phyloP scores from a whole-genome alignment of 2,888 invertebrate species.

The Tetrapedia diversipes region DNA sequence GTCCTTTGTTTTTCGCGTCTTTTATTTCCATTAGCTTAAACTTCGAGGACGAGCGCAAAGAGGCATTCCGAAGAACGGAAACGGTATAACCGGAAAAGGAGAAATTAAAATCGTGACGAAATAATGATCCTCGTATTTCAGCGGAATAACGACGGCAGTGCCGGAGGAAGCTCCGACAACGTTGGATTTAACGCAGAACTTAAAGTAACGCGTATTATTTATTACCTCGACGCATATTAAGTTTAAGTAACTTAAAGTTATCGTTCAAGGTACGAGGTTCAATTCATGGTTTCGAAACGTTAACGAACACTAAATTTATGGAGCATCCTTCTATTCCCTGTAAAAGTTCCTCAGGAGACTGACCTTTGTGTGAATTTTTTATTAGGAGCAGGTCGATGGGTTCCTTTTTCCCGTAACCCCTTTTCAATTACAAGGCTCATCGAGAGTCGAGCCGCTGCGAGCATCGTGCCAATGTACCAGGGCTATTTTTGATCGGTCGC shows the following conservation, averaged over 20 bases:
- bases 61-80: not conserved
- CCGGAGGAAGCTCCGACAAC: too few relatives aligned
- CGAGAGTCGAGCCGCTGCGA: constrained; percentile 37
- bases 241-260: not conserved
- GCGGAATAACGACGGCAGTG: not conserved
- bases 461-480: constrained; percentile 50
- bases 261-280: not conserved
- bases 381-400: not conserved
- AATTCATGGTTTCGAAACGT: not conserved
- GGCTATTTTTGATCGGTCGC: constrained; percentile 60
- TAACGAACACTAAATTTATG: not conserved
- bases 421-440: constrained; percentile 50
- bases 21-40: constrained; percentile 47
- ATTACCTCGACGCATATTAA: too few relatives aligned
- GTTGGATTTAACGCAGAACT: too few relatives aligned
- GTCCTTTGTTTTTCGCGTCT: constrained; percentile 42
- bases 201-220: too few relatives aligned
- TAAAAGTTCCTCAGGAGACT: not conserved
- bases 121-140: not conserved
- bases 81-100: not conserved
- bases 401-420: constrained; percentile 16
- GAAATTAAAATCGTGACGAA: constrained; percentile 12
- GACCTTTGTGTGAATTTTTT: constrained; percentile 19
- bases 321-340: not conserved
- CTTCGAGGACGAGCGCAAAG: constrained; percentile 19